Conservation (phyloP, 2,797 vertebrate species). For the Menidia menidia region DNA sequence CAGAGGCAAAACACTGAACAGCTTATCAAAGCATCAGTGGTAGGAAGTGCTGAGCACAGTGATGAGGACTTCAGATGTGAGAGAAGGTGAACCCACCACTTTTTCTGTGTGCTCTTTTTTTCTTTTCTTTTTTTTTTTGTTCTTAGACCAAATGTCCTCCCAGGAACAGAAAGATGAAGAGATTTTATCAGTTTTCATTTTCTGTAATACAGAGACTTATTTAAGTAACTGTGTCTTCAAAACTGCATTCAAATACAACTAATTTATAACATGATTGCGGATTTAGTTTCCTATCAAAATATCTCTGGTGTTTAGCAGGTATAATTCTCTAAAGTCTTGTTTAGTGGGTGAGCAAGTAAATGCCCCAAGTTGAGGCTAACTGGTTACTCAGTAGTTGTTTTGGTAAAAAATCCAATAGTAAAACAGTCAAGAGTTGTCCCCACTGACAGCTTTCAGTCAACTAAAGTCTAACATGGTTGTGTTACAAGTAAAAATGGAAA, state of each 20-base stretch:
- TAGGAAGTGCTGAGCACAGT: constrained; percentile 65
- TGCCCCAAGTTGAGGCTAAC: neutral
- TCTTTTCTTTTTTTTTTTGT: constrained; percentile 29
- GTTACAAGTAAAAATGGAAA: neutral
- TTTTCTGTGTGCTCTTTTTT: constrained; percentile 19
- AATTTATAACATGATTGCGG: constrained; percentile 4
- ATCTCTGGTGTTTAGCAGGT: too few species aligned
- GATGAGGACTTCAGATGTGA: constrained; percentile 61
- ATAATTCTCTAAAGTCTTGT: neutral
- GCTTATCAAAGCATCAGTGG: constrained; percentile 66
- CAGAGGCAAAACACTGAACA: constrained; percentile 44
- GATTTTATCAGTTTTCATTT: constrained; percentile 23
- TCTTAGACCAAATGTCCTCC: constrained; percentile 36
- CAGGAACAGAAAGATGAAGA: constrained; percentile 15
- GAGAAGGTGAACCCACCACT: constrained; percentile 59
- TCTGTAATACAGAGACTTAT: constrained; percentile 21
- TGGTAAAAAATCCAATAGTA: neutral
- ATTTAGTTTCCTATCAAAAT: neutral
- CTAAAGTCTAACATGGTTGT: too few species aligned
- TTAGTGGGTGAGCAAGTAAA: neutral
- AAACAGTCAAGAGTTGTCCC: too few species aligned
- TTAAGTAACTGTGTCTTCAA: constrained; percentile 11
- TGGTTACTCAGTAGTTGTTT: neutral
- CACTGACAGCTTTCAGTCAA: too few species aligned
- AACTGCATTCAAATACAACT: neutral